Percentiles rank a stretch among this genome's conserved stretches.
phyloP scores from a whole-genome alignment of 2,888 invertebrate species.

The Drosophila nigricruria region DNA sequence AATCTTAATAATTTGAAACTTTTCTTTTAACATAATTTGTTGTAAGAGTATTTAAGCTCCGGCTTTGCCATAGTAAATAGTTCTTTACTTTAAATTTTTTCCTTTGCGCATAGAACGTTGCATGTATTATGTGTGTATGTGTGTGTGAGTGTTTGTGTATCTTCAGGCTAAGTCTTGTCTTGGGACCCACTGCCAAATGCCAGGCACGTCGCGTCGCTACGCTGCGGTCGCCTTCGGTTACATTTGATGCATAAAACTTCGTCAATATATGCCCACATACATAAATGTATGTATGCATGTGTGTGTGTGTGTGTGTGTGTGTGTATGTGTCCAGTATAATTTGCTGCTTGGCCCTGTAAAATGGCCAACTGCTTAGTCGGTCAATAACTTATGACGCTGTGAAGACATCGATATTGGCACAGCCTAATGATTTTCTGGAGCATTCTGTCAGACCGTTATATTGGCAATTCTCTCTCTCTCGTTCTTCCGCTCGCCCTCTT shows the following conservation, averaged over 20 bases:
- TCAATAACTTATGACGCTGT: constrained; percentile 66
- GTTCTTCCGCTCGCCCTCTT: background rate
- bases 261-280: constrained; percentile 46
- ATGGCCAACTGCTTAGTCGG: constrained; percentile 64
- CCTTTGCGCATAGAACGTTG: constrained; percentile 55
- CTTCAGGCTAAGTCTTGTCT: constrained; percentile 49
- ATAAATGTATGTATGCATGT: constrained; percentile 9
- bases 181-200: constrained; percentile 64
- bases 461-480: background rate
- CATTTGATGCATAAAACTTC: constrained; percentile 76
- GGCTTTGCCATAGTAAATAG: background rate
- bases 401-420: constrained; percentile 44
- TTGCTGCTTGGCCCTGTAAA: constrained; percentile 38
- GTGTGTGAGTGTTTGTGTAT: constrained; percentile 31
- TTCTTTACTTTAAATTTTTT: constrained; percentile 29
- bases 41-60: constrained; percentile 30
- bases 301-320: constrained; percentile 21
- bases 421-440: constrained; percentile 52
- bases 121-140: constrained; percentile 67
- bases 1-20: background rate
- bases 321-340: constrained; percentile 46
- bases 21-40: no score
- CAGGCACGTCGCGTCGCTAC: constrained; percentile 69
- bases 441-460: constrained; percentile 29
- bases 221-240: constrained; percentile 69